Percentiles rank a stretch among this genome's conserved stretches.
phyloP scores from a whole-genome alignment of 2,888 invertebrate genomes.

The Drosophila putrida region DNA sequence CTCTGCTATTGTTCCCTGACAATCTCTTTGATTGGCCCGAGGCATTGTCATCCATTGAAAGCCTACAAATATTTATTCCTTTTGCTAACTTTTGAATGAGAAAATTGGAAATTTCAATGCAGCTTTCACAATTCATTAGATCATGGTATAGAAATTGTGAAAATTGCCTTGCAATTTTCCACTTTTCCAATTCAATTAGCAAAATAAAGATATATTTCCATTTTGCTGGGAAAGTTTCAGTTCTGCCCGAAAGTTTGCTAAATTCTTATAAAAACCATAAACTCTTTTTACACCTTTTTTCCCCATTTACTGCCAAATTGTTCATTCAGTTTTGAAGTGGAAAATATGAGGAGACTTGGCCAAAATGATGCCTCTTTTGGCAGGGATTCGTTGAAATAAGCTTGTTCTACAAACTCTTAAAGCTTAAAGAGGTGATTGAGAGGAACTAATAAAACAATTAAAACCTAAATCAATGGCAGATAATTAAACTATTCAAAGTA shows the following conservation, averaged over 20 bases:
- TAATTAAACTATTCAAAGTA: background rate
- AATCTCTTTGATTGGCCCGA: constrained; percentile 31
- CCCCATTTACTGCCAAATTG: background rate
- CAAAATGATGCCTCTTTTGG: background rate
- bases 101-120: constrained; percentile 4
- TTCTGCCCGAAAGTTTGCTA: background rate
- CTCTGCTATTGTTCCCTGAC: background rate
- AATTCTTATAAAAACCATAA: background rate
- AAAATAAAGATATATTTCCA: background rate
- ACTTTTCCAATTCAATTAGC: constrained; percentile 7
- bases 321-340: background rate
- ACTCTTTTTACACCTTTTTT: background rate
- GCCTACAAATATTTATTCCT: background rate
- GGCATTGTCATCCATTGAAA: background rate
- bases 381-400: too few species aligned
- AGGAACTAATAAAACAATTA: too few species aligned
- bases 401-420: too few species aligned
- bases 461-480: too few species aligned
- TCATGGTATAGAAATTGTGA: background rate
- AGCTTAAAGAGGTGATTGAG: background rate
- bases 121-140: constrained; percentile 5
- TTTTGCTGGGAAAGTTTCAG: background rate
- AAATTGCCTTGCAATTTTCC: constrained; percentile 4
- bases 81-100: constrained; percentile 1
- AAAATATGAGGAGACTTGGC: background rate